Conservation (phyloP, 2,797 vertebrate species). For the Steatocranus sp. region DNA sequence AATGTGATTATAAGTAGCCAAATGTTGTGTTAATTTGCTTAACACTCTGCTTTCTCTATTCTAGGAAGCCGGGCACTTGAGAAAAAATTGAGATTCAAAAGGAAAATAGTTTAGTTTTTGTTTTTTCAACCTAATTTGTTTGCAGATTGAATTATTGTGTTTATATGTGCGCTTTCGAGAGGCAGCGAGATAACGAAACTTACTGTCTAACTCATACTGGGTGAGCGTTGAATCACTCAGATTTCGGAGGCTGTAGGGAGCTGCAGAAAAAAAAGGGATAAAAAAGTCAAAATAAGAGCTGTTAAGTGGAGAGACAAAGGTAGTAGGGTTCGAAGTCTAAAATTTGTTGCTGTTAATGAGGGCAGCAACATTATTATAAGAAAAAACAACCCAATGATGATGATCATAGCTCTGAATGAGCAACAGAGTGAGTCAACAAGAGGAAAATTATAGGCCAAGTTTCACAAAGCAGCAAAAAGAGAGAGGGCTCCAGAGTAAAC, state of each 20-base stretch:
- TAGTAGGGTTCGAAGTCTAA: background rate
- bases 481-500: slow-evolving; percentile 34
- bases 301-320: background rate
- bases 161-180: background rate
- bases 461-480: slow-evolving; percentile 30
- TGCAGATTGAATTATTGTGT: background rate
- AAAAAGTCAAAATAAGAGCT: background rate
- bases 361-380: background rate
- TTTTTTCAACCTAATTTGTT: slow-evolving; percentile 20
- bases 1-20: background rate
- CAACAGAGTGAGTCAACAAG: slow-evolving; percentile 20
- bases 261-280: slow-evolving; percentile 49
- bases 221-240: slow-evolving; percentile 85
- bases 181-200: slow-evolving; percentile 24
- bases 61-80: background rate
- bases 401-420: slow-evolving; percentile 32
- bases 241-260: slow-evolving; percentile 82
- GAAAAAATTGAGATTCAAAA: background rate
- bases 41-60: background rate
- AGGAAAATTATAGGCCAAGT: slow-evolving; percentile 53
- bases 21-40: slow-evolving; percentile 10
- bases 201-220: slow-evolving; percentile 87
- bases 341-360: background rate
- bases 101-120: background rate
- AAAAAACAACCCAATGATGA: slow-evolving; percentile 18